These are phyloP conservation scores for Cheilosia grossa DNA, from an alignment of 2,888 invertebrate genomes.

Conservation along the genomic window DNA sequence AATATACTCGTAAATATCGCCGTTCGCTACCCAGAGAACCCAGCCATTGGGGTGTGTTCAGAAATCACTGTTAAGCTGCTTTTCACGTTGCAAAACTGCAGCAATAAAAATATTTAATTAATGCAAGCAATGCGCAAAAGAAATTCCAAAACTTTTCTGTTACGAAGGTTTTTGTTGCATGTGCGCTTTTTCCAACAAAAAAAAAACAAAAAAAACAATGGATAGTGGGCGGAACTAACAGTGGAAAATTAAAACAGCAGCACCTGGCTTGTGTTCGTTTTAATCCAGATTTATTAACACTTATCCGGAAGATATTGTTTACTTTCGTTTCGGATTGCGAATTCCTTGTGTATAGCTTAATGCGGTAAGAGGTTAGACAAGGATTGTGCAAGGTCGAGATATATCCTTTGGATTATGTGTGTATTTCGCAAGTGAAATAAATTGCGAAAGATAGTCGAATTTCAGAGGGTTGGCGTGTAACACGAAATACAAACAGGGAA, in stretches of 20 bases:
- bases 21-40: background rate
- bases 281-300: constrained; percentile 73
- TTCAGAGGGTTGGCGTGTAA: constrained; percentile 50
- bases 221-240: constrained; percentile 1
- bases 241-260: constrained; percentile 39
- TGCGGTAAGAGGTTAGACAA: constrained; percentile 10
- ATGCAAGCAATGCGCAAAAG: constrained; percentile 52
- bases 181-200: background rate
- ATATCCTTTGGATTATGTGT: constrained; percentile 26
- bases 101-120: constrained; percentile 48
- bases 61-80: constrained; percentile 32
- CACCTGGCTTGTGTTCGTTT: constrained; percentile 47
- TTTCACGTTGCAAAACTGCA: constrained; percentile 17
- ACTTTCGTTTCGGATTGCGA: constrained; percentile 25
- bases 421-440: constrained; percentile 47
- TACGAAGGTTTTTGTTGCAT: constrained; percentile 16
- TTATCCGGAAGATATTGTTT: constrained; percentile 59
- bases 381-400: background rate
- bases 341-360: constrained; percentile 7
- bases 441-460: constrained; percentile 50
- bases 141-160: constrained; percentile 1
- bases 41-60: constrained; percentile 14
- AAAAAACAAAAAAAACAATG: background rate
- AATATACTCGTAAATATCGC: background rate
- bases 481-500: constrained; percentile 37